Conservation (phyloP, 2,113 vertebrate species). For the Chloropsis cyanopogon region DNA sequence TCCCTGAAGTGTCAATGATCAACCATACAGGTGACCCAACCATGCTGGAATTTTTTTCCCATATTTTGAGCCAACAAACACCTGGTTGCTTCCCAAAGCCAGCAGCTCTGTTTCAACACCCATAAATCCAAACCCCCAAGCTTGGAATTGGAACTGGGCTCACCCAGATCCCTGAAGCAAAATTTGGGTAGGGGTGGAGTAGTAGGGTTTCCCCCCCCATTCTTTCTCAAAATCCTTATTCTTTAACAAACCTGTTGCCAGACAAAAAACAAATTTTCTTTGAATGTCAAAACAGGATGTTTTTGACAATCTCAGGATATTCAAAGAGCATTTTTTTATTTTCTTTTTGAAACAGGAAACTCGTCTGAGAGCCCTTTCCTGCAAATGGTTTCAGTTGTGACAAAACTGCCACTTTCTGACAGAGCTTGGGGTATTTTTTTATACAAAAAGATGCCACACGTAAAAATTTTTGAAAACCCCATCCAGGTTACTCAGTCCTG, state of each 20-base stretch:
- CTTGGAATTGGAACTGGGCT: neutral
- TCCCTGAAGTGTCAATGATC: neutral
- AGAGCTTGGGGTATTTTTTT: neutral
- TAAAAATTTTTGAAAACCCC: neutral
- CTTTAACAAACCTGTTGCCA: neutral
- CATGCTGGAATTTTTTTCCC: accelerated
- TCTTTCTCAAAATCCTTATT: neutral
- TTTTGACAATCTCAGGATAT: constrained; percentile 51
- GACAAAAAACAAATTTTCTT: neutral
- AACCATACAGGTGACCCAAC: accelerated
- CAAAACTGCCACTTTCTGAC: neutral
- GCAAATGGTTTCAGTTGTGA: constrained; percentile 6
- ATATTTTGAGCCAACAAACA: neutral
- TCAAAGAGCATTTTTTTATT: neutral
- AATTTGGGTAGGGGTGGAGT: neutral
- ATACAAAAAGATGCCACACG: neutral
- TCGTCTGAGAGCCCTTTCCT: constrained; percentile 37
- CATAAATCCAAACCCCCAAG: neutral
- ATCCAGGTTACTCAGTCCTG: neutral
- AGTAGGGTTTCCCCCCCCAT: accelerated
- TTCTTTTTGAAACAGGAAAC: constrained; percentile 54
- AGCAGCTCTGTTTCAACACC: neutral
- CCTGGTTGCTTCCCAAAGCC: neutral
- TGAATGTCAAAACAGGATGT: constrained; percentile 65
- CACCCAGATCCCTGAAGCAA: neutral